Conservation (phyloP, 53 echinoderm and acorn worm species). For the Antedon mediterranea region DNA sequence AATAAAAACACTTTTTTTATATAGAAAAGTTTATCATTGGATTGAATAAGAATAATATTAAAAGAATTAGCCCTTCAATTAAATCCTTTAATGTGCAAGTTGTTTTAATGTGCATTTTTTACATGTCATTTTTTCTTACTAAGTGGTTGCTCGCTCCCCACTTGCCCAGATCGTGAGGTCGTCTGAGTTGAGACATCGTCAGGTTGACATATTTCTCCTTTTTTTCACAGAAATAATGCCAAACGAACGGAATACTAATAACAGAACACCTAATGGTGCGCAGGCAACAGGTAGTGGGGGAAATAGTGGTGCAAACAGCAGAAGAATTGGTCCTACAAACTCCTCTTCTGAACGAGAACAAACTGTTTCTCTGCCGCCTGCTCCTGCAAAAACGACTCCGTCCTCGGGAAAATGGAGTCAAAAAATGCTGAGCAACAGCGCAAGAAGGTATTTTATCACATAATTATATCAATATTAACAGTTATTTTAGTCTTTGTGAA, state of each 20-base stretch:
- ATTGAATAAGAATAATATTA: background rate
- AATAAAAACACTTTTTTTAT: background rate
- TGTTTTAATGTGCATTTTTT: background rate
- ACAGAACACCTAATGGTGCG: background rate
- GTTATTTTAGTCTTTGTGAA: constrained; percentile 11
- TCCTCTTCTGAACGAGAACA: background rate
- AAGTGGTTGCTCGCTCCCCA: background rate
- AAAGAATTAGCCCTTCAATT: background rate
- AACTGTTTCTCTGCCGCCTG: background rate
- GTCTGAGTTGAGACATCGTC: background rate
- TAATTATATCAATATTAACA: constrained; percentile 17
- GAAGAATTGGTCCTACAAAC: background rate
- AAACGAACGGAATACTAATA: background rate
- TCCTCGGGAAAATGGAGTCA: constrained; percentile 46
- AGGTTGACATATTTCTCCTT: background rate
- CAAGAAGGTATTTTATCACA: constrained; percentile 75
- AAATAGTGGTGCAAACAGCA: background rate
- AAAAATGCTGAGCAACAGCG: constrained; percentile 68
- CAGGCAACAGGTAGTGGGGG: background rate
- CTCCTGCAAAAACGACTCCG: constrained; percentile 4
- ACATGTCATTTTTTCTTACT: background rate
- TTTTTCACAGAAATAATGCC: background rate
- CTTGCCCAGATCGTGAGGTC: no score
- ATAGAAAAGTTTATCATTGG: background rate
- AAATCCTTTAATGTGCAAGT: no score